Conservation (phyloP, 1,140 invertebrate genomes). For the Lordiphosa stackelbergi region DNA sequence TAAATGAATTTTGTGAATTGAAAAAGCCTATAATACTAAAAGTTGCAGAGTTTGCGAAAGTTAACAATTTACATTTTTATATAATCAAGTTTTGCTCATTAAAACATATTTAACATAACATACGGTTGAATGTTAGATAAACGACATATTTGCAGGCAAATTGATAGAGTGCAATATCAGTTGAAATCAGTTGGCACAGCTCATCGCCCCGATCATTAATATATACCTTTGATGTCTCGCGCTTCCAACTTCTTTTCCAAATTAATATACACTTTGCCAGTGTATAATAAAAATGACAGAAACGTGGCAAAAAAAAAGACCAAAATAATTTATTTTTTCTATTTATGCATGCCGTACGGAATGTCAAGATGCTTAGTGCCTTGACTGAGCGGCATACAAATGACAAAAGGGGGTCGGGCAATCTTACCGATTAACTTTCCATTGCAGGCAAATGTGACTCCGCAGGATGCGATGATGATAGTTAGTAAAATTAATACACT, state of each 20-base stretch:
- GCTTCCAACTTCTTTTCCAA: constrained; percentile 14
- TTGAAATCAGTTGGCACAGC: too few species aligned
- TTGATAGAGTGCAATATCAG: too few species aligned
- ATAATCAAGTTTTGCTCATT: too few species aligned
- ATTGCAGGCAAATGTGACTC: constrained; percentile 64
- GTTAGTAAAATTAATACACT: constrained; percentile 48
- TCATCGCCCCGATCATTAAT: too few species aligned
- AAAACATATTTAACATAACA: too few species aligned
- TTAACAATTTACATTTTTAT: too few species aligned
- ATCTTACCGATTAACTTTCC: constrained; percentile 73
- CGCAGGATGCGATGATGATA: constrained; percentile 51
- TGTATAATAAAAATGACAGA: constrained; percentile 27
- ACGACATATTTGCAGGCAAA: too few species aligned
- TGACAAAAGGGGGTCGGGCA: constrained; percentile 7
- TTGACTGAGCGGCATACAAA: constrained; percentile 39
- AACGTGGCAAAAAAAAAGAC: constrained; percentile 48
- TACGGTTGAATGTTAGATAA: too few species aligned
- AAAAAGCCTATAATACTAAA: too few species aligned
- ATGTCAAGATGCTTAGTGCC: constrained; percentile 11
- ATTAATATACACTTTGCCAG: constrained; percentile 17
- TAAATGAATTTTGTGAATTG: too few species aligned
- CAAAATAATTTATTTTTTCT: constrained; percentile 22
- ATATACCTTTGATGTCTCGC: too few species aligned
- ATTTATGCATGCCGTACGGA: constrained; percentile 34
- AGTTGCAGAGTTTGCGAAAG: too few species aligned